A percentile compares a stretch with the other conserved stretches of the same genome.
Conservation (phyloP, 2,113 vertebrate species). For the Hyaena hyaena region DNA sequence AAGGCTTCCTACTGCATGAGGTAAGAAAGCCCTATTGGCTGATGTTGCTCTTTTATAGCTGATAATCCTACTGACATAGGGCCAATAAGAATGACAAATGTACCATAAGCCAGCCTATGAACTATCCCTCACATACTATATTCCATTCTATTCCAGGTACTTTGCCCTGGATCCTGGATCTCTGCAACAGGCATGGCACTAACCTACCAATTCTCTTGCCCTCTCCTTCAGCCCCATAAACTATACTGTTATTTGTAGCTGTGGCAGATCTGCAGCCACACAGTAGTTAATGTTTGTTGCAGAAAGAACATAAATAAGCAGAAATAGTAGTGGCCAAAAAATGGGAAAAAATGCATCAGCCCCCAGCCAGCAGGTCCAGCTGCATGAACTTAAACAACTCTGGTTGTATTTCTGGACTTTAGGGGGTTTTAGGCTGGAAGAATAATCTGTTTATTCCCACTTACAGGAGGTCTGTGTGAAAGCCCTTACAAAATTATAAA, state of each 20-base stretch:
- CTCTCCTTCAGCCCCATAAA: neutral
- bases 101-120: neutral
- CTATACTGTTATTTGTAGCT: neutral
- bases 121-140: neutral
- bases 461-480: neutral
- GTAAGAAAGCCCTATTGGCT: neutral
- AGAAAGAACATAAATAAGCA: neutral
- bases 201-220: neutral
- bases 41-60: neutral
- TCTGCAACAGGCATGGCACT: neutral
- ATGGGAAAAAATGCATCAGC: neutral
- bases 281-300: neutral
- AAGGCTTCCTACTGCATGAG: neutral
- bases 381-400: neutral
- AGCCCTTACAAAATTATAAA: constrained; percentile 11
- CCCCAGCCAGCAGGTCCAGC: neutral
- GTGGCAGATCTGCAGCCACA: neutral
- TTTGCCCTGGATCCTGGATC: neutral
- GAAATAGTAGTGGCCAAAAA: neutral
- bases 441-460: neutral
- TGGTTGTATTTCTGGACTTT: neutral
- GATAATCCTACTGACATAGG: neutral
- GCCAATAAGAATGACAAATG: neutral
- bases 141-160: neutral
- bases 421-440: neutral